Evolutionary conservation across 2,113 vertebrate genomes (phyloP).

Genomic region (Trichechus manatus): DNA sequence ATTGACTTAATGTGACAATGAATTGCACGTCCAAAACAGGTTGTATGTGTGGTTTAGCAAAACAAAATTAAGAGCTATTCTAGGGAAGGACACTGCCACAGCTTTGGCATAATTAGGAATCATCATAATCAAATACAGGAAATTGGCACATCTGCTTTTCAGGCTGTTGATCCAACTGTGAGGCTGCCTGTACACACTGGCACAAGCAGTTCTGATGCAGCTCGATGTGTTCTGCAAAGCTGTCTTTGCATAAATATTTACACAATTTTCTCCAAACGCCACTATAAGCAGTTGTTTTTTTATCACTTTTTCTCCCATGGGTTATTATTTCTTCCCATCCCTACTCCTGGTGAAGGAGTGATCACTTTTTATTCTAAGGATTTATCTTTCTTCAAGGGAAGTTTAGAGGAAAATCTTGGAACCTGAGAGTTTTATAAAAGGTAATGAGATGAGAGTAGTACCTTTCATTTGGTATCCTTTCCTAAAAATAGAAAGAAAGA

Average conservation of each 20-base stretch:
- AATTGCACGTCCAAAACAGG: slow-evolving; percentile 75
- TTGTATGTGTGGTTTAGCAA: slow-evolving; percentile 81
- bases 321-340: slow-evolving; percentile 69
- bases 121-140: slow-evolving; percentile 90
- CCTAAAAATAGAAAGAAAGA: background rate
- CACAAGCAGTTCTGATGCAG: slow-evolving; percentile 79
- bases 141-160: slow-evolving; percentile 91
- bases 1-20: slow-evolving; percentile 69
- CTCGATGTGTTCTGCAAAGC: slow-evolving; percentile 82
- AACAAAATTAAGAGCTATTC: slow-evolving; percentile 87
- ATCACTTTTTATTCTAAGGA: background rate
- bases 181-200: slow-evolving; percentile 77
- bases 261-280: slow-evolving; percentile 82
- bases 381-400: slow-evolving; percentile 35
- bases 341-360: slow-evolving; percentile 52
- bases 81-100: slow-evolving; percentile 87
- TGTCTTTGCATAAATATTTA: slow-evolving; percentile 85
- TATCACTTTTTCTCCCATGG: slow-evolving; percentile 75
- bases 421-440: background rate
- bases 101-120: slow-evolving; percentile 88
- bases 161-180: slow-evolving; percentile 84
- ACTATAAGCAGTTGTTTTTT: slow-evolving; percentile 79
- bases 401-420: background rate
- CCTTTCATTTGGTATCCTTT: background rate
- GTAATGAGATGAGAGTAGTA: background rate